Percentiles rank a stretch among this genome's conserved stretches.
Evolutionary conservation across 92 coral and sea anemone genomes (phyloP).

Genomic region (Phenganax marumi): DNA sequence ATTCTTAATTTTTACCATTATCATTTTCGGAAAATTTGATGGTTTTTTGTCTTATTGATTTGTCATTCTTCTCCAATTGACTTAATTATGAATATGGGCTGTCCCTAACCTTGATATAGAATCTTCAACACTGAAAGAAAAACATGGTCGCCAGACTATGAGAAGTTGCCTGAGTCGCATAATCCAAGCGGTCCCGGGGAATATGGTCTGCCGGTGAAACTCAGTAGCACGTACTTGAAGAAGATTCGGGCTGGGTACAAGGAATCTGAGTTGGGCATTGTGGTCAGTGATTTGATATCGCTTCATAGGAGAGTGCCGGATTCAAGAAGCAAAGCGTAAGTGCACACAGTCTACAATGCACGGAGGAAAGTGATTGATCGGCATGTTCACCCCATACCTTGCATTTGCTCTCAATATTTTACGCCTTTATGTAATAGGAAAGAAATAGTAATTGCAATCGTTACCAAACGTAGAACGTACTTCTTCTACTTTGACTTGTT

Average conservation of each 20-base stretch:
- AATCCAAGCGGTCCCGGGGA: slow-evolving; percentile 90
- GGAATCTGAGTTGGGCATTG: slow-evolving; percentile 74
- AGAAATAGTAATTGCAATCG: too few relatives aligned
- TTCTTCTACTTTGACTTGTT: too few relatives aligned
- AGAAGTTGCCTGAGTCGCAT: slow-evolving; percentile 69
- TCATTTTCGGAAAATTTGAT: too few relatives aligned
- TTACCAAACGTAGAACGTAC: too few relatives aligned
- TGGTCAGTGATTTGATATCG: slow-evolving; percentile 89
- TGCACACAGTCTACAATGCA: neutral
- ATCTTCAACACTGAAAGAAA: neutral
- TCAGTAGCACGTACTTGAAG: slow-evolving; percentile 64
- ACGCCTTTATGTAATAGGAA: neutral
- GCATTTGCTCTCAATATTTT: neutral
- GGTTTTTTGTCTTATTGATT: neutral
- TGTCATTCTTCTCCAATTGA: neutral
- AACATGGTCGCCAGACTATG: slow-evolving; percentile 58
- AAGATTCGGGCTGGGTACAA: slow-evolving; percentile 79
- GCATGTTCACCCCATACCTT: too few relatives aligned
- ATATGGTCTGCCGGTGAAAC: slow-evolving; percentile 58
- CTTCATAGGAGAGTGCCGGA: slow-evolving; percentile 76
- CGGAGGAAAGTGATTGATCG: neutral
- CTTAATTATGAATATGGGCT: neutral
- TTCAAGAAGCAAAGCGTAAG: slow-evolving; percentile 59
- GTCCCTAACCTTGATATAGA: neutral
- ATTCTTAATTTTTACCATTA: too few relatives aligned